Evolutionary conservation across 1,140 invertebrate species (phyloP).

Genomic region (Drosophila nikananu): DNA sequence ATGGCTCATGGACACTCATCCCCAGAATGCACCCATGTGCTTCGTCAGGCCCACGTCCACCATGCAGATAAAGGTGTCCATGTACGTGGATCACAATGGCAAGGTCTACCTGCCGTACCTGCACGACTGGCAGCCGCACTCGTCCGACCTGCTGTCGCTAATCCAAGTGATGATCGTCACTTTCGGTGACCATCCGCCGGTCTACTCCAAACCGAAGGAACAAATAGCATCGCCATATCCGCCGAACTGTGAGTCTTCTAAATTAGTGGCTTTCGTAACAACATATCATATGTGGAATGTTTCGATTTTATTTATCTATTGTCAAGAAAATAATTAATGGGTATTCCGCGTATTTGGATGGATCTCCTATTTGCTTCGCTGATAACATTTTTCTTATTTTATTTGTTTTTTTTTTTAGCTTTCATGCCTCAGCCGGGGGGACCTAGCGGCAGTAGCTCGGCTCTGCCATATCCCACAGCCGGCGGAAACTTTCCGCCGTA

Average conservation of each 20-base stretch:
- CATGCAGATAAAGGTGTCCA: constrained; percentile 98
- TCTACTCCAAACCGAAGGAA: constrained; percentile 91
- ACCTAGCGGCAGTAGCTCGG: constrained; percentile 44
- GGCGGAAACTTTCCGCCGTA: constrained; percentile 73
- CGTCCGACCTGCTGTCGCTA: constrained; percentile 93
- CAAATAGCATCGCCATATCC: constrained; percentile 68
- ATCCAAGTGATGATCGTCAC: constrained; percentile 96
- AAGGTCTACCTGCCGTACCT: constrained; percentile 99
- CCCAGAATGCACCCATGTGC: constrained; percentile 98
- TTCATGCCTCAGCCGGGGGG: constrained; percentile 69
- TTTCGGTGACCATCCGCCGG: constrained; percentile 98
- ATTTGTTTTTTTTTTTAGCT: constrained; percentile 31
- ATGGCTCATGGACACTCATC: constrained; percentile 98
- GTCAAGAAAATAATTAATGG: neutral
- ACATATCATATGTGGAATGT: neutral
- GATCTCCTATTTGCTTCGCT: neutral
- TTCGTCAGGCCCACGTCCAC: constrained; percentile 97
- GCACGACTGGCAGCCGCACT: constrained; percentile 96
- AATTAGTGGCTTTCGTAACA: neutral
- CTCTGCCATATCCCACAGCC: constrained; percentile 71
- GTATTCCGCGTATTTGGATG: neutral
- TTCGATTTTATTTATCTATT: too few relatives aligned
- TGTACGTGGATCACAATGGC: constrained; percentile 97
- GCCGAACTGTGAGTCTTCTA: constrained; percentile 47
- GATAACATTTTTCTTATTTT: neutral